Evolutionary conservation across 2,113 vertebrate species (phyloP), one percentile per base, ranked within the genome.

Genomic region (Pelobates fuscus): DNA sequence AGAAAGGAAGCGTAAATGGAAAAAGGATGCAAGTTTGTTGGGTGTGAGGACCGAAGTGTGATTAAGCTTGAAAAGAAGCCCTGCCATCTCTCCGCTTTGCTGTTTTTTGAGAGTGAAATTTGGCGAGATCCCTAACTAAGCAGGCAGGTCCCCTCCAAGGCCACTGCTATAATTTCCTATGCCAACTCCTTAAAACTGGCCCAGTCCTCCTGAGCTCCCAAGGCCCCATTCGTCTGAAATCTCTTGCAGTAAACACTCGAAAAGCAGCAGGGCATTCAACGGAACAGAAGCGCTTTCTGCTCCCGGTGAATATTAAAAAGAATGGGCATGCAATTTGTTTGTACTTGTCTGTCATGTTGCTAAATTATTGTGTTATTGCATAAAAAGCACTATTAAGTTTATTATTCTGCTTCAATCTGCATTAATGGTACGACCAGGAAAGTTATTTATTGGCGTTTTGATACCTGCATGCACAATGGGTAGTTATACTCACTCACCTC

Each of bases 71-170:
- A 78, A 63, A 84, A 79, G 82, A 77, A 78, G 60, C 69, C 76
- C 77, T 3, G 5, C 55, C 73, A 65, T 77, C 82, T 77, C 71
- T 79, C 64, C 65, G 78, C 80, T 83, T 82, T 67, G 66, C 80
- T 84, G 80, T 69, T 80, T 85, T 81, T 12, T 14, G 10, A 74
- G 55, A 83, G 76, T 82, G 81, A 80, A 83, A 79, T 82, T 82
- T 90, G 87, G 88, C 87, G 80, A 27, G 80, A 83, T 80, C 61
- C 54, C 73, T 52, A 87, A 81, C 81, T 84, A 82, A 89, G 84
- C 80, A 87, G 78, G 84, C 71, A 87, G 82, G 85, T 88, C 86
- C 86, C 78, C 85, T 87, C 85, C 82, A 84, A 88, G 85, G 87
- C 79, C 71, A 78, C 79, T 80, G 71, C 14, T 62, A 55, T 5